Base-by-base conservation (phyloP, 2,797 vertebrate genomes). In the Kryptopterus vitreolus region DNA sequence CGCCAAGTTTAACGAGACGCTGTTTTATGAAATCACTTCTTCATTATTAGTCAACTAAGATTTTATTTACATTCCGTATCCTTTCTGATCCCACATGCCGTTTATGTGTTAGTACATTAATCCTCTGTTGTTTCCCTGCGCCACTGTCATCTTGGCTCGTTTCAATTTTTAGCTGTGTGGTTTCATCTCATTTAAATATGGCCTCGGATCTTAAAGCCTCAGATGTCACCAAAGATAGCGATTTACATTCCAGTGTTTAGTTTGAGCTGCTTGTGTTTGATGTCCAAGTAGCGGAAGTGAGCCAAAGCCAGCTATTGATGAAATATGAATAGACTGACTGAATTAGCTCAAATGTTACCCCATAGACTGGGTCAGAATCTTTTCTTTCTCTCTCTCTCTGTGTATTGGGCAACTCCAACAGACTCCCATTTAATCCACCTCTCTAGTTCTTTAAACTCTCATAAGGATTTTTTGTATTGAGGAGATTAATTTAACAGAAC, bases 291-390 rank as follows among this genome's bases (percentile, higher is more conserved):
- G 65, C 12, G n/a, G 43, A 69, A 65, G 63, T 66, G 63, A 43
- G 22, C 10, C 22, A n/a, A 69, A 26, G n/a, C 13, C n/a, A 50
- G 43, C 66, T 69, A 20, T 69, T 50, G n/a, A 68, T 69, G 18
- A 48, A 69, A 69, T 50, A 65, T 38, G 22, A 65, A n/a, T n/a
- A 38, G 62, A 65, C 61, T 63, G 61, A 63, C 3, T 63, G 9
- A 68, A 48, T 48, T 24, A 48, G n/a, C 38, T 16, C 38, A 68
- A 18, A 68, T 46, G 46, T 18, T 46, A 16, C 1, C 2, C 38
- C n/a, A 52, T 26, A 24, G n/a, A 29, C 26, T 29, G 29, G 16
- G 29, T 20, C 26, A 35, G 12, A 43, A 43, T 3, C 16, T 8
- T 15, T 35, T 8, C n/a, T 26, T 3, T 48, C 9, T 22, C 48